Evolutionary conservation across 2,888 invertebrate species (phyloP), one percentile per base, ranked within the genome.

Genomic region (Acholoe squamosa): DNA sequence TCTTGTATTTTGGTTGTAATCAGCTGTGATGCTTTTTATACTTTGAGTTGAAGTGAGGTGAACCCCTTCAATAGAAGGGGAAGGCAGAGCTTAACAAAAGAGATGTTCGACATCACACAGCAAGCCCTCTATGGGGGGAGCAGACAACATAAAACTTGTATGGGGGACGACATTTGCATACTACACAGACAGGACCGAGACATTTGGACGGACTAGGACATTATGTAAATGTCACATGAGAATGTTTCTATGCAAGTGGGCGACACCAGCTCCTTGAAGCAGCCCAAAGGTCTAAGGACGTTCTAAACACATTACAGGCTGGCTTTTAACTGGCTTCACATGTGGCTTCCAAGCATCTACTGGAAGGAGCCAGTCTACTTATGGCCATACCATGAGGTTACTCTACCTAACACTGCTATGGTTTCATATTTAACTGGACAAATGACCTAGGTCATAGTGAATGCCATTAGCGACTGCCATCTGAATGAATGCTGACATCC

Each of bases 371-470:
- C 61, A 61, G 61, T 61, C 61, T 61, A 14, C 19, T 61, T 3
- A 61, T n/a, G n/a, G 7, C 14, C 7, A 61, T n/a, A 19, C 61
- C n/a, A 19, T n/a, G n/a, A 43, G 43, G 43, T 54, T 16, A 54
- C 86, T 86, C 25, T 5, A 28, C 33, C 28, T 25, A 31, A 54
- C 86, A n/a, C 19, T 22, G 43, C 14, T 43, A 54, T 28, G 52
- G 52, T 86, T 28, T 86, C 86, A 86, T 86, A 54, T 86, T 86
- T 19, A 43, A 86, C 86, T 86, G 56, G 86, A 31, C 86, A 86
- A 86, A 52, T 52, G 86, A 52, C 54, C 28, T 25, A 52, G 43
- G 5, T 22, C 43, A 14, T 43, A 43, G 43, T 43, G 5, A 43
- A 43, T 51, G 16, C 84, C 84, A 84, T 84, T 84, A 84, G 43